Conservation (phyloP, 1,140 invertebrate genomes). For the Dendrolimus kikuchii region DNA sequence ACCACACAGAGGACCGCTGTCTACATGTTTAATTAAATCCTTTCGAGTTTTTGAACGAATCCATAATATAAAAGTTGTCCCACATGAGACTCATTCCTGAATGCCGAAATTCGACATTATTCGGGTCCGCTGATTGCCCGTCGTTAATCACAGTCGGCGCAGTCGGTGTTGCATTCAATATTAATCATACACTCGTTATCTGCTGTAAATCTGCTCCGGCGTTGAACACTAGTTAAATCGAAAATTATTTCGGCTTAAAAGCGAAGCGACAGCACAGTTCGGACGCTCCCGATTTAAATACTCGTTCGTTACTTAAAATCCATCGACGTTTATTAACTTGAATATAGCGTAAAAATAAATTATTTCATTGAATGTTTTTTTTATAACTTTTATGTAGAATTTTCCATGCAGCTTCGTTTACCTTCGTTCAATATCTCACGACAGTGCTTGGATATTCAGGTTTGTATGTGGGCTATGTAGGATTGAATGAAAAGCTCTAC, state of each 20-base stretch:
- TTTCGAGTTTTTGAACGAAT: constrained; percentile 13
- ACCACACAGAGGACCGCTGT: constrained; percentile 3
- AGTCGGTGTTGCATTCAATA: constrained; percentile 24
- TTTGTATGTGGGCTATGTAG: too few relatives aligned
- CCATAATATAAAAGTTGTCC: constrained; percentile 9
- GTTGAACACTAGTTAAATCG: constrained; percentile 22
- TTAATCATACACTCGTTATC: constrained; percentile 38
- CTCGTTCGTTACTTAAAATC: background rate
- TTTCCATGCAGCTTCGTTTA: too few relatives aligned
- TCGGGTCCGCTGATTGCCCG: constrained; percentile 21
- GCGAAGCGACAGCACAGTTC: constrained; percentile 1
- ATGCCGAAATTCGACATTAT: constrained; percentile 19
- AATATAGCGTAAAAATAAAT: too few relatives aligned
- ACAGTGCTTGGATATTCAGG: too few relatives aligned
- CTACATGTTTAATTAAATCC: constrained; percentile 16
- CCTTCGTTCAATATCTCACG: too few relatives aligned
- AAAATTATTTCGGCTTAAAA: constrained; percentile 22
- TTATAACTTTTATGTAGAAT: too few relatives aligned
- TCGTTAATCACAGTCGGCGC: constrained; percentile 29
- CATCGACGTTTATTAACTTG: background rate
- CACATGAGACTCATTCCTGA: background rate
- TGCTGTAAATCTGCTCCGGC: constrained; percentile 19
- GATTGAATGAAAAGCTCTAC: too few relatives aligned
- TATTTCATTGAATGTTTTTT: too few relatives aligned
- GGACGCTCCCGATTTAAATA: background rate